Evolutionary conservation across 2,888 invertebrate genomes (phyloP).

Genomic region (Strigamia maritima): DNA sequence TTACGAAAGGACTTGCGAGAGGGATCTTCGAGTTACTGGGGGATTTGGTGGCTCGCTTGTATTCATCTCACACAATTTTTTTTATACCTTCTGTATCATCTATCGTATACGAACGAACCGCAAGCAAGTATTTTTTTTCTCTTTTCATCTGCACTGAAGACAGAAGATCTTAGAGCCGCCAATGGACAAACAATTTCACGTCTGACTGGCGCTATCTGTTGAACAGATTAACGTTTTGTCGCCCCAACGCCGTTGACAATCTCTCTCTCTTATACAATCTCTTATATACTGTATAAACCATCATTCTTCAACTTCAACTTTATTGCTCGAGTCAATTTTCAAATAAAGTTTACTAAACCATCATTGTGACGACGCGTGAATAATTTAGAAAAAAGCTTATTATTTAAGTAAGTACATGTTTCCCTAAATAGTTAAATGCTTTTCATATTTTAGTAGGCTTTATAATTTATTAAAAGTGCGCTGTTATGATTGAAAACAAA

Average conservation of each 20-base stretch:
- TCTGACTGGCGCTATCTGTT: constrained; percentile 30
- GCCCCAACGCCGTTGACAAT: constrained; percentile 28
- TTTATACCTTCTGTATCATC: neutral
- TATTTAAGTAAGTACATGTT: neutral
- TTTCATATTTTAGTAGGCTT: neutral
- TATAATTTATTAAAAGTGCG: neutral
- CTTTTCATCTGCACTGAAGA: neutral
- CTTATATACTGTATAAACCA: neutral
- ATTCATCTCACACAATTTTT: constrained; percentile 23
- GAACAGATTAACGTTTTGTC: constrained; percentile 32
- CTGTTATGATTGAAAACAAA: neutral
- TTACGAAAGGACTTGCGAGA: constrained; percentile 18
- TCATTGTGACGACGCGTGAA: too few species aligned
- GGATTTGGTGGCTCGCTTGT: neutral
- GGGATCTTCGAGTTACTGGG: constrained; percentile 18
- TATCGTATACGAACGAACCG: neutral
- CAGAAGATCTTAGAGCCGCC: constrained; percentile 16
- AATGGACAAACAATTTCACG: constrained; percentile 32
- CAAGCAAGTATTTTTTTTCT: neutral
- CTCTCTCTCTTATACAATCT: too few species aligned
- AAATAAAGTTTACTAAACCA: neutral
- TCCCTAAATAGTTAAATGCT: neutral
- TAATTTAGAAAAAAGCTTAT: neutral
- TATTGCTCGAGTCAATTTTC: neutral
- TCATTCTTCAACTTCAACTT: constrained; percentile 15